Evolutionary conservation across 2,888 invertebrate species (phyloP).

Genomic region (Scaptomyza flava): DNA sequence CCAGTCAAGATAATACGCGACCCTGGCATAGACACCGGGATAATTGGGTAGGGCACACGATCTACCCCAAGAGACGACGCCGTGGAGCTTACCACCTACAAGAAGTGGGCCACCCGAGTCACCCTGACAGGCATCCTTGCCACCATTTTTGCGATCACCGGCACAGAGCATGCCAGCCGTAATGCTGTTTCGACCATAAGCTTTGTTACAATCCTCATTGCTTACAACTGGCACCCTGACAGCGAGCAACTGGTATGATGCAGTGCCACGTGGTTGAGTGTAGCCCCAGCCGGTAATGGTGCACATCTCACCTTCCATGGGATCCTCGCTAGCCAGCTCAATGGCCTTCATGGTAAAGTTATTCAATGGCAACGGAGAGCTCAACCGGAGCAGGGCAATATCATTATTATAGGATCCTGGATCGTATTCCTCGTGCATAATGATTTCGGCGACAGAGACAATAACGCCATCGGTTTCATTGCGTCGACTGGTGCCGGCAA

Average conservation of each 20-base stretch:
- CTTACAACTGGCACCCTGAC: constrained; percentile 75
- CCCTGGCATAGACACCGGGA: constrained; percentile 80
- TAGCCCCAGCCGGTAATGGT: constrained; percentile 80
- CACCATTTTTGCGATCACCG: constrained; percentile 68
- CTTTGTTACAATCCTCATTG: constrained; percentile 56
- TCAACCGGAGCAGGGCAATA: constrained; percentile 84
- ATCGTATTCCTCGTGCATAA: constrained; percentile 85
- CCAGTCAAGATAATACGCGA: constrained; percentile 61
- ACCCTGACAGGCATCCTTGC: constrained; percentile 78
- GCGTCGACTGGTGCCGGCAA: constrained; percentile 86
- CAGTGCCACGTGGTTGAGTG: constrained; percentile 50
- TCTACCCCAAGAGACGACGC: constrained; percentile 81
- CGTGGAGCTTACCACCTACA: constrained; percentile 61
- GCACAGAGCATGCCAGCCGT: constrained; percentile 79
- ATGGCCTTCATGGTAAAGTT: constrained; percentile 74
- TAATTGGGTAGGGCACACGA: constrained; percentile 67
- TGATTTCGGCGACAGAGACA: constrained; percentile 84
- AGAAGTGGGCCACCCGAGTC: constrained; percentile 81
- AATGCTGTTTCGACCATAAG: constrained; percentile 63
- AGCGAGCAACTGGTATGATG: constrained; percentile 63
- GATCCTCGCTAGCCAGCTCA: constrained; percentile 51
- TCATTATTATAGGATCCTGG: constrained; percentile 85
- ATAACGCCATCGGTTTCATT: constrained; percentile 84
- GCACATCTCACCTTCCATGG: constrained; percentile 48
- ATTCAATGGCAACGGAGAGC: constrained; percentile 68